Conservation (phyloP, 2,888 invertebrate species). For the Vanessa cardui region DNA sequence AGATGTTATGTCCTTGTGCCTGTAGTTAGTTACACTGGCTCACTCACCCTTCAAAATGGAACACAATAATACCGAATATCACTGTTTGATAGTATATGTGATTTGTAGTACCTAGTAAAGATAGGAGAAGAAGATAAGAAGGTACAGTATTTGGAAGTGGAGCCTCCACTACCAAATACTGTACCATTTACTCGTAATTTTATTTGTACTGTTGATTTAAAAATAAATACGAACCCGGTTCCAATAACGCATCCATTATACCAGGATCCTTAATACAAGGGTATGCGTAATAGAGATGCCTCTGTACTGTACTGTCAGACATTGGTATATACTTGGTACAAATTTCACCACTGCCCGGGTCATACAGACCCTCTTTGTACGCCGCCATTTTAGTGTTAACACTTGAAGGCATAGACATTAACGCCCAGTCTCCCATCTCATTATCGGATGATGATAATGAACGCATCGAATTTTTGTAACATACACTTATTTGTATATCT, state of each 20-base stretch:
- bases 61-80: too few relatives aligned
- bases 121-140: too few relatives aligned
- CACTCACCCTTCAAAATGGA: too few relatives aligned
- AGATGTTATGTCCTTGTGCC: too few relatives aligned
- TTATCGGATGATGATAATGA: slow-evolving; percentile 49
- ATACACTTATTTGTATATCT: neutral
- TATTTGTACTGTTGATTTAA: neutral
- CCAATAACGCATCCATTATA: slow-evolving; percentile 44
- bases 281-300: slow-evolving; percentile 51
- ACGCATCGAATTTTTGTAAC: slow-evolving; percentile 7
- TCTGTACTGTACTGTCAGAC: slow-evolving; percentile 53
- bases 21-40: too few relatives aligned
- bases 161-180: too few relatives aligned
- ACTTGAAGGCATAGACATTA: slow-evolving; percentile 33
- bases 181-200: neutral
- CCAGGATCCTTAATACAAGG: slow-evolving; percentile 50
- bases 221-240: slow-evolving; percentile 35
- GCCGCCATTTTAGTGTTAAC: slow-evolving; percentile 44
- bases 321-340: slow-evolving; percentile 54
- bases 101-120: too few relatives aligned
- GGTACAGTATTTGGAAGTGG: too few relatives aligned
- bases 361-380: slow-evolving; percentile 49
- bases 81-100: too few relatives aligned
- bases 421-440: slow-evolving; percentile 49
- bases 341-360: slow-evolving; percentile 57